These are phyloP conservation scores for Aplodontia rufa DNA, from an alignment of 2,113 vertebrate genomes.

Conservation along the genomic window DNA sequence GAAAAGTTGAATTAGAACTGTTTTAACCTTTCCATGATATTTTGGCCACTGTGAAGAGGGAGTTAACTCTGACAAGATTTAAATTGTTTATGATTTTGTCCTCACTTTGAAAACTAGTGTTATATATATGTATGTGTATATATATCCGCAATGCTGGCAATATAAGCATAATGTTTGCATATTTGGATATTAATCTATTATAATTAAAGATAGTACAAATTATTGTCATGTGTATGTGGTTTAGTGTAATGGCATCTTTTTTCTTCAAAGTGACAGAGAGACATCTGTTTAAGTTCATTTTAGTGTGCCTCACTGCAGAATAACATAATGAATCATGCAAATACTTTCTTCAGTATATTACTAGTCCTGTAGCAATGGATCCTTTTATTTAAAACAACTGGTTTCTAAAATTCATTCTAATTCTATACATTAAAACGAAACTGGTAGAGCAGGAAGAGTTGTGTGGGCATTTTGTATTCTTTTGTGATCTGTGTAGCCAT, in stretches of 20 bases:
- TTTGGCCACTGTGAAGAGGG: not conserved
- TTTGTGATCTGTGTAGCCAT: not conserved
- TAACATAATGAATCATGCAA: not conserved
- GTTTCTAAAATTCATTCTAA: not conserved
- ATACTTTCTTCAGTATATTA: not conserved
- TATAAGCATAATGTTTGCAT: not conserved
- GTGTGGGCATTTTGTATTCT: not conserved
- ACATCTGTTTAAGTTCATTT: not conserved
- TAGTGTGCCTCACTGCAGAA: not conserved
- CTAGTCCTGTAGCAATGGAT: not conserved
- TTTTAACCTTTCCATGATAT: not conserved
- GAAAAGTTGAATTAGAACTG: not conserved
- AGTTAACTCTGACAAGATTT: not conserved
- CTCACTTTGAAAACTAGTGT: not conserved
- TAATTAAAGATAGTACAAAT: not conserved
- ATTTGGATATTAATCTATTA: not conserved
- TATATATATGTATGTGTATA: not conserved
- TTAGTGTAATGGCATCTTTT: not conserved
- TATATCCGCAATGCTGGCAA: not conserved
- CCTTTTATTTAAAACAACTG: not conserved
- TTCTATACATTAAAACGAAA: not conserved
- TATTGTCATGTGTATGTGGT: not conserved
- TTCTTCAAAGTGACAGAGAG: not conserved
- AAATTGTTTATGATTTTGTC: not conserved
- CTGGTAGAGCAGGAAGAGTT: not conserved